phyloP scores from a whole-genome alignment of 2,113 vertebrate genomes.

The Lethenteron camtschaticum region DNA sequence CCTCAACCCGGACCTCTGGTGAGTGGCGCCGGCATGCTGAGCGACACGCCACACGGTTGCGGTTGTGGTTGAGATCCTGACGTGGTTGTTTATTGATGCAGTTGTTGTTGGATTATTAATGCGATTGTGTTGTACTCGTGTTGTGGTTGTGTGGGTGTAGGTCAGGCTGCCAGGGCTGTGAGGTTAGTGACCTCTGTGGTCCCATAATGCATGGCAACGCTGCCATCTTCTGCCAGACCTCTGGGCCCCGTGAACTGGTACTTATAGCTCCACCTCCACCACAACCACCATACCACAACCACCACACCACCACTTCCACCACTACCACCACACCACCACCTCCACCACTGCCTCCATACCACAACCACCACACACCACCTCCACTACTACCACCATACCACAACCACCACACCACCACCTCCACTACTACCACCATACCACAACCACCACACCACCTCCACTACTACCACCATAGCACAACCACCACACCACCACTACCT shows the following conservation, averaged over 20 bases:
- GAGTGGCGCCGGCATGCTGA: constrained; percentile 15
- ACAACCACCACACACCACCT: too few species aligned
- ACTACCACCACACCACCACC: too few species aligned
- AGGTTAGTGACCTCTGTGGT: constrained; percentile 61
- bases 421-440: too few species aligned
- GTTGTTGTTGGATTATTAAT: background rate
- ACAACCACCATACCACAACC: too few species aligned
- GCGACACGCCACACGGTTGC: background rate
- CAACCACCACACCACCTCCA: too few species aligned
- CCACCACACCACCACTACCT: too few species aligned
- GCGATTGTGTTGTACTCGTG: background rate
- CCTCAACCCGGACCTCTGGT: constrained; percentile 69
- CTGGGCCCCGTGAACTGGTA: constrained; percentile 74
- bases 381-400: too few species aligned
- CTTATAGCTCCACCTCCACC: constrained; percentile 10
- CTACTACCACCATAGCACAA: too few species aligned
- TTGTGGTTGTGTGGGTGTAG: constrained; percentile 21
- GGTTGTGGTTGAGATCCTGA: background rate
- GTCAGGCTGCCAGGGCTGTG: constrained; percentile 62
- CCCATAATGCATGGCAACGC: constrained; percentile 64
- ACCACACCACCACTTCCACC: too few species aligned
- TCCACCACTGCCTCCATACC: too few species aligned
- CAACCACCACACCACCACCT: too few species aligned
- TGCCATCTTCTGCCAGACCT: constrained; percentile 69
- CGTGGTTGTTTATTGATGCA: background rate